Base-by-base conservation (phyloP, 1,140 invertebrate genomes). In the Chymomyza costata region DNA sequence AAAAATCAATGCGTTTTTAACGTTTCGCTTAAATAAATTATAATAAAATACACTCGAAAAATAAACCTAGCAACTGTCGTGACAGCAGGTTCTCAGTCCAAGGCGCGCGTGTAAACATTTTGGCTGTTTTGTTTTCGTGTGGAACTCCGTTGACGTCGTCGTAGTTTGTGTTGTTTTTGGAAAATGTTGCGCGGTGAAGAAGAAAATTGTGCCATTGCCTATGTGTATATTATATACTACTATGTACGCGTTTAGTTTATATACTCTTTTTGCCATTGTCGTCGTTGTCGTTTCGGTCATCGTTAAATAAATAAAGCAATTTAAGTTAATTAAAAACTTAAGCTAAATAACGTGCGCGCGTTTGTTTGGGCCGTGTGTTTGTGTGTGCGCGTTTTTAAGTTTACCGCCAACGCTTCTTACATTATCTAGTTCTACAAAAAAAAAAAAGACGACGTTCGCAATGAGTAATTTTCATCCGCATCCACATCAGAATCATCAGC, bases 391-490 rank as follows among this genome's bases (percentile, higher is more conserved):
- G n/a, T n/a, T n/a, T n/a, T n/a, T n/a, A n/a, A n/a, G n/a, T n/a
- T n/a, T n/a, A n/a, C n/a, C n/a, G n/a, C n/a, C n/a, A n/a, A n/a
- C n/a, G n/a, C n/a, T n/a, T n/a, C n/a, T n/a, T n/a, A n/a, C n/a
- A n/a, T n/a, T n/a, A n/a, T n/a, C n/a, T n/a, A n/a, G n/a, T n/a
- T n/a, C n/a, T n/a, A n/a, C n/a, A 25, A 25, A 25, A 25, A 25
- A 25, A 5, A 5, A 8, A 25, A 25, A 25, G 3, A 25, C 21
- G 8, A 25, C n/a, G n/a, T n/a, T 3, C 41, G 73, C 59, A 61
- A 84, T 84, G 82, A 84, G 82, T 60, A 84, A 84, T 69, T 83
- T 82, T 58, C 81, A 84, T 59, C 66, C 65, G 25, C 70, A 76
- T 53, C 13, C 44, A 34, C 50, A 17, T 6, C 50, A 53, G 19